A percentile compares a stretch with the other conserved stretches of the same genome.
Evolutionary conservation across 2,888 invertebrate genomes (phyloP).

Genomic region (Rhagophthalmus giganteus): DNA sequence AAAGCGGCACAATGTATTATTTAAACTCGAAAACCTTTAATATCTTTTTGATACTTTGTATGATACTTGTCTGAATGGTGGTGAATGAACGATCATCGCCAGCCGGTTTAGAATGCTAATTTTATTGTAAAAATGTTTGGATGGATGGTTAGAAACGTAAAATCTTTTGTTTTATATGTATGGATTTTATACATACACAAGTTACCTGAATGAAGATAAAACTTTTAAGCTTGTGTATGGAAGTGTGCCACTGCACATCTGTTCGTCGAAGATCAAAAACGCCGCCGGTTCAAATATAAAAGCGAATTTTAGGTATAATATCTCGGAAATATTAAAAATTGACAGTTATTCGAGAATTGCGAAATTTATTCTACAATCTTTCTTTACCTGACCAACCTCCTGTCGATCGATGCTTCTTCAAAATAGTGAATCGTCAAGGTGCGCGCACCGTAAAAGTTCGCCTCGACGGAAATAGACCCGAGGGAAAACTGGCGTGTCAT

Average conservation of each 20-base stretch:
- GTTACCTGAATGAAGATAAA: too few relatives aligned
- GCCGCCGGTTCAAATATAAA: slow-evolving; percentile 5
- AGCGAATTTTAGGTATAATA: slow-evolving; percentile 18
- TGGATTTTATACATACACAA: too few relatives aligned
- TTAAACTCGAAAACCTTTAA: slow-evolving; percentile 16
- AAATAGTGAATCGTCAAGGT: background rate
- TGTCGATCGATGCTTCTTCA: too few relatives aligned
- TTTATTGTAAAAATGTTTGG: too few relatives aligned
- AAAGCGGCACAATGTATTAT: slow-evolving; percentile 20
- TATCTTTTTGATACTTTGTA: slow-evolving; percentile 27
- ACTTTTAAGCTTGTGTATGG: too few relatives aligned
- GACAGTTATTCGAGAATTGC: slow-evolving; percentile 23
- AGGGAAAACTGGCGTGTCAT: slow-evolving; percentile 12
- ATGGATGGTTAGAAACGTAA: too few relatives aligned
- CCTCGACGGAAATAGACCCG: slow-evolving; percentile 2
- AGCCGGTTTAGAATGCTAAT: too few relatives aligned
- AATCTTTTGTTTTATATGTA: too few relatives aligned
- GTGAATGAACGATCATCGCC: too few relatives aligned
- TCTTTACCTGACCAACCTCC: slow-evolving; percentile 24
- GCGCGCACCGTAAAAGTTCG: background rate
- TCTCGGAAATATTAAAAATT: slow-evolving; percentile 22
- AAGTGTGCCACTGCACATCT: slow-evolving; percentile 17
- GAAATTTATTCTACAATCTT: slow-evolving; percentile 21
- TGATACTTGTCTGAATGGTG: slow-evolving; percentile 2
- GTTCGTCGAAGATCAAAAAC: slow-evolving; percentile 12